phyloP scores from a whole-genome alignment of 2,888 invertebrate genomes.

The Phasia obesa region DNA sequence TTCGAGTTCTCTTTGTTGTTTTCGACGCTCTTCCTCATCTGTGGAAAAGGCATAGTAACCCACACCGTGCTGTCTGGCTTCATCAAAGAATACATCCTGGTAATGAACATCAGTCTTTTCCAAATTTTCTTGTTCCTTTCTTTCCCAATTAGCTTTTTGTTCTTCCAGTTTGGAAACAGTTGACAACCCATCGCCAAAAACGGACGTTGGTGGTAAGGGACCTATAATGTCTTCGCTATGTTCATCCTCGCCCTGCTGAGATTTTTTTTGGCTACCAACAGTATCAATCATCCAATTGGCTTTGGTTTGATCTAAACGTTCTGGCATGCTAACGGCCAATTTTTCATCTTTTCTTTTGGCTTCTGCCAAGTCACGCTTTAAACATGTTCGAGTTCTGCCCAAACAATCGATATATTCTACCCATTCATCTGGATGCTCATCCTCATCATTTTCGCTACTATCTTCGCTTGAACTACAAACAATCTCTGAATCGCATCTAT shows the following conservation, averaged over 20 bases:
- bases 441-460: conserved; percentile 81
- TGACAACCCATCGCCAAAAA: conserved; percentile 81
- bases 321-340: conserved; percentile 80
- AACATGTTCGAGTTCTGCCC: conserved; percentile 93
- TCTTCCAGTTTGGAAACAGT: conserved; percentile 86
- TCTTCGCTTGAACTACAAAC: conserved; percentile 75
- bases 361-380: conserved; percentile 88
- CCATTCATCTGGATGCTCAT: conserved; percentile 84
- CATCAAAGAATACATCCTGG: conserved; percentile 95
- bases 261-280: conserved; percentile 68
- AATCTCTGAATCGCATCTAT: conserved; percentile 69
- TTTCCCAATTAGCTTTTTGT: conserved; percentile 93
- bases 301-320: conserved; percentile 80
- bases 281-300: conserved; percentile 82
- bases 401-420: conserved; percentile 94
- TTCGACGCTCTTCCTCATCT: conserved; percentile 89
- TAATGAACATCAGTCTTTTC: conserved; percentile 93
- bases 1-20: conserved; percentile 91
- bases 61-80: conserved; percentile 95
- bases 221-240: conserved; percentile 74
- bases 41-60: conserved; percentile 96
- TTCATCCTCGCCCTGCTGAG: conserved; percentile 73
- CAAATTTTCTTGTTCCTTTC: conserved; percentile 89
- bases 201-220: conserved; percentile 81
- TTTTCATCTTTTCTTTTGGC: conserved; percentile 86